These are phyloP conservation scores for Drosophila kohkoa DNA, from an alignment of 1,140 invertebrate species.

Conservation along the genomic window DNA sequence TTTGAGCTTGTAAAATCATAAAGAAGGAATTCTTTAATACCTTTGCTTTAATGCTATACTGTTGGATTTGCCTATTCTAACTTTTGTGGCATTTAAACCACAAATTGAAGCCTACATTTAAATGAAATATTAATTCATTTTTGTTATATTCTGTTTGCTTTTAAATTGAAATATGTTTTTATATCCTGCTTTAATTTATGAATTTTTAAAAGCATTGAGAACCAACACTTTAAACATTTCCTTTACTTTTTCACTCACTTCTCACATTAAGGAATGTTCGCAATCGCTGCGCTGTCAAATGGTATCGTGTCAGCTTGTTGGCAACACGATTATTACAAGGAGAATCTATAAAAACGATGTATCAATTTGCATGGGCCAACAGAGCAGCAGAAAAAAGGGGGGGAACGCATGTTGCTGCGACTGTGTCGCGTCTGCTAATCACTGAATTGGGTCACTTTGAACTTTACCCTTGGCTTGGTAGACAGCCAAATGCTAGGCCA, in stretches of 20 bases:
- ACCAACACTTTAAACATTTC: no score
- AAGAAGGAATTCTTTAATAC: no score
- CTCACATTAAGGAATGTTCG: background rate
- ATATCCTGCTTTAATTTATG: background rate
- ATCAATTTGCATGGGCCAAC: constrained; percentile 72
- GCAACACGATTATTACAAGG: constrained; percentile 7
- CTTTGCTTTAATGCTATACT: no score
- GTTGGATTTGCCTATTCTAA: no score
- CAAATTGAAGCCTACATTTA: no score
- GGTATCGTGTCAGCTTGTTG: background rate
- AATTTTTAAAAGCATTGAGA: no score
- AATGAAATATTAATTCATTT: no score
- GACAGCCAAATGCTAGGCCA: constrained; percentile 45
- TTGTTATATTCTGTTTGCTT: background rate
- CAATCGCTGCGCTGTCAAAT: background rate
- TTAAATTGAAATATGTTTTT: background rate
- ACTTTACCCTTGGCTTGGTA: constrained; percentile 70
- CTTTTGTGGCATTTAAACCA: no score
- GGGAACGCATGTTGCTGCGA: constrained; percentile 38
- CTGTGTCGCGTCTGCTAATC: constrained; percentile 42
- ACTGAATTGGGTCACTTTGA: constrained; percentile 79
- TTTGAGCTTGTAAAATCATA: no score
- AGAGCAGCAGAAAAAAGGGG: background rate
- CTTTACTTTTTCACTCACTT: background rate
- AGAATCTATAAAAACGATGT: constrained; percentile 10